phyloP scores from a whole-genome alignment of 2,888 invertebrate species.

The Cryptocephalus moraei region DNA sequence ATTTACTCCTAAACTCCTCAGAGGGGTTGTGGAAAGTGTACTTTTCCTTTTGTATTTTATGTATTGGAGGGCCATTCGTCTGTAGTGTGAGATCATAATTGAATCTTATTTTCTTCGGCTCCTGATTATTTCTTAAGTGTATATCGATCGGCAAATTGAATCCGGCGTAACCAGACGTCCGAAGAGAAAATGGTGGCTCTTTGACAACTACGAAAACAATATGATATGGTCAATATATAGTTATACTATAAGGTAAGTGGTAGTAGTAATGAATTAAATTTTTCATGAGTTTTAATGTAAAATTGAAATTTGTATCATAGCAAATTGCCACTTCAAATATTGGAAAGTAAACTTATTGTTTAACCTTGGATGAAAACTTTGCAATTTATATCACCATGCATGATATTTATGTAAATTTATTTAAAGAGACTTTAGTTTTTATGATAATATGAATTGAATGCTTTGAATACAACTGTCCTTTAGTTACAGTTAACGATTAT shows the following conservation, averaged over 20 bases:
- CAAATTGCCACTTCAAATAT: too few relatives aligned
- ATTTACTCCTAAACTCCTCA: constrained; percentile 80
- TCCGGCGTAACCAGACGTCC: constrained; percentile 94
- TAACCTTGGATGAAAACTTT: too few relatives aligned
- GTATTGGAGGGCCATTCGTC: constrained; percentile 55
- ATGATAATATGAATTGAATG: too few relatives aligned
- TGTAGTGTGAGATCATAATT: constrained; percentile 80
- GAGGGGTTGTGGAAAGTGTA: constrained; percentile 76
- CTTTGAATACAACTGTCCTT: too few relatives aligned
- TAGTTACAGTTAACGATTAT: too few relatives aligned
- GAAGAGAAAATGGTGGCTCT: constrained; percentile 81
- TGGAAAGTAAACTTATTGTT: too few relatives aligned
- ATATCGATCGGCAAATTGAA: constrained; percentile 86
- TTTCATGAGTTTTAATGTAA: too few relatives aligned
- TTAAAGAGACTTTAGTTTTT: too few relatives aligned
- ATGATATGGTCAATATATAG: too few relatives aligned
- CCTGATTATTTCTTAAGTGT: constrained; percentile 78
- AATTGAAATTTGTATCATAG: too few relatives aligned
- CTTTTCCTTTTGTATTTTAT: constrained; percentile 66
- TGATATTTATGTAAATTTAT: too few relatives aligned
- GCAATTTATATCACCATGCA: too few relatives aligned
- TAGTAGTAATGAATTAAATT: not conserved
- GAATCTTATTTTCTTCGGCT: constrained; percentile 75
- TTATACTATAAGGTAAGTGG: not conserved
- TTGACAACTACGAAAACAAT: constrained; percentile 61